These are phyloP conservation scores for Corydoras sp. DNA, from an alignment of 2,113 vertebrate genomes.

Conservation along the genomic window DNA sequence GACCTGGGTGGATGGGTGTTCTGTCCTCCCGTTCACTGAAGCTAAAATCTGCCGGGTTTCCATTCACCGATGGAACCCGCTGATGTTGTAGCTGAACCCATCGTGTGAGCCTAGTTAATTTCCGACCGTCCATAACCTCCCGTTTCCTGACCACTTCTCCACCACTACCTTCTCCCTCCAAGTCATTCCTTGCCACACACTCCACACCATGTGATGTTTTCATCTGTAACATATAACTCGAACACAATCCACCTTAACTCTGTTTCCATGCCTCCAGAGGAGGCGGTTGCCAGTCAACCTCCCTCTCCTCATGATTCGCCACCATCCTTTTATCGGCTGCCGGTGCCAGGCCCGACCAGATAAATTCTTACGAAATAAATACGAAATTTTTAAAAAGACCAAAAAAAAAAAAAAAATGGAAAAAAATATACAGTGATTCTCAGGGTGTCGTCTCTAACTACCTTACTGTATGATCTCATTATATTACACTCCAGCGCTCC, in stretches of 20 bases:
- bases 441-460: constrained; percentile 68
- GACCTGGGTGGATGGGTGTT: constrained; percentile 56
- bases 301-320: constrained; percentile 62
- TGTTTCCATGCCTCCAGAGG: constrained; percentile 62
- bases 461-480: constrained; percentile 54
- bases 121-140: constrained; percentile 67
- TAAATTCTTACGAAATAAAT: constrained; percentile 40
- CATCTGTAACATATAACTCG: constrained; percentile 74
- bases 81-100: constrained; percentile 74
- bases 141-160: constrained; percentile 67
- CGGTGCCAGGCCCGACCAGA: constrained; percentile 54
- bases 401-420: constrained; percentile 47
- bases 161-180: constrained; percentile 60
- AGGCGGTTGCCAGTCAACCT: constrained; percentile 62
- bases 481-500: constrained; percentile 45
- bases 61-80: constrained; percentile 71
- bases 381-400: too few species aligned
- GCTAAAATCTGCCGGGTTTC: constrained; percentile 74
- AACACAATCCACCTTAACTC: constrained; percentile 66
- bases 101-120: constrained; percentile 73
- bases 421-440: constrained; percentile 65
- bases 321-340: constrained; percentile 59
- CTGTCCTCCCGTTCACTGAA: constrained; percentile 68
- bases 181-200: constrained; percentile 69
- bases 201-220: constrained; percentile 74